phyloP scores from a whole-genome alignment of 1,140 invertebrate species.

The Drosophila asahinai region DNA sequence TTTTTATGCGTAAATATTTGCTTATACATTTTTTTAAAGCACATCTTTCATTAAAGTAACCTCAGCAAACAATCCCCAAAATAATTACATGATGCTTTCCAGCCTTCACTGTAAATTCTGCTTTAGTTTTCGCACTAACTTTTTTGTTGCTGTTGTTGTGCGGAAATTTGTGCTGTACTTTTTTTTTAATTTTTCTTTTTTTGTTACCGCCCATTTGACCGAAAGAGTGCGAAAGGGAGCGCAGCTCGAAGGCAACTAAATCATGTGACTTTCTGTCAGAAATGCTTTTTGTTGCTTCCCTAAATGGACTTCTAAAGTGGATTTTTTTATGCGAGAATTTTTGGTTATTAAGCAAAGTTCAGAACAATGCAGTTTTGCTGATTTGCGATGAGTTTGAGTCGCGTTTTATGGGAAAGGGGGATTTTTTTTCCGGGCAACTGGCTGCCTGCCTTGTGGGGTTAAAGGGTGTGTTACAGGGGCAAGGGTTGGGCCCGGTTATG shows the following conservation, averaged over 20 bases:
- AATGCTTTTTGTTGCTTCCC: constrained; percentile 26
- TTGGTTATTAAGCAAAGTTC: constrained; percentile 69
- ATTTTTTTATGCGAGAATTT: constrained; percentile 69
- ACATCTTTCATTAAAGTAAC: background rate
- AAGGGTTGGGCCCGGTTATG: constrained; percentile 17
- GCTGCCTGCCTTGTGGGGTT: background rate
- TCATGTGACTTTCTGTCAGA: constrained; percentile 74
- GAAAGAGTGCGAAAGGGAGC: constrained; percentile 26
- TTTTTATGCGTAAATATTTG: background rate
- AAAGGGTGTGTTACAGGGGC: constrained; percentile 5
- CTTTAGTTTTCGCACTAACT: constrained; percentile 66
- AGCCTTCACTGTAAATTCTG: constrained; percentile 16
- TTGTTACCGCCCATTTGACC: constrained; percentile 18
- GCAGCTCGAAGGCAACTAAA: constrained; percentile 62
- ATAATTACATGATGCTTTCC: background rate
- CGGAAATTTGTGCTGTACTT: constrained; percentile 67
- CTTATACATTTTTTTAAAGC: background rate
- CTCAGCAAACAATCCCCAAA: too few relatives aligned
- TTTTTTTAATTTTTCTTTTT: constrained; percentile 29
- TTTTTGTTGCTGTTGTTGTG: constrained; percentile 52
- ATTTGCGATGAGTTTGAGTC: constrained; percentile 38
- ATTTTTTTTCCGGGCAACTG: constrained; percentile 4
- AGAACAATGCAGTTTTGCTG: constrained; percentile 72
- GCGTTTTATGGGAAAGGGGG: constrained; percentile 34
- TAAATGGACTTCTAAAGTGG: constrained; percentile 41